Evolutionary conservation across 2,888 invertebrate species (phyloP), one percentile per base, ranked within the genome.

Genomic region (Digitonthophagus gazella): DNA sequence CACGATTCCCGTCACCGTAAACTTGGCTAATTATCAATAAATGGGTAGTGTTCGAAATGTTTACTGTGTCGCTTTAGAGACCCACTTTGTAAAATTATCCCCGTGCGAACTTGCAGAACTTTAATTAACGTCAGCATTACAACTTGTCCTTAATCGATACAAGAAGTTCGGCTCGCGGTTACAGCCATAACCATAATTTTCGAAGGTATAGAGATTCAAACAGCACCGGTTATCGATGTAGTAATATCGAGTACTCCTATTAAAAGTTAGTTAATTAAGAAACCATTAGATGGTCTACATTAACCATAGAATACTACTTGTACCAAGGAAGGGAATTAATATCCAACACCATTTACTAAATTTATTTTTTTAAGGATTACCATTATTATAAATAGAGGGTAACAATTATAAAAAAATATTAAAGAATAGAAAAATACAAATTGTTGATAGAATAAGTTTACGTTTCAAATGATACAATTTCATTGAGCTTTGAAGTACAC

Each of bases 61-160:
- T 44, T 44, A 44, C 28, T 6, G 28, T 44, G 28, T 11, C 28
- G 28, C 28, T 44, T 6, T 3, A 44, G 28, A 11, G 28, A 6
- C 18, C 3, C 61, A 61, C 61, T 61, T 18, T 61, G 19, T 61
- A 6, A 20, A 16, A 61, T 16, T 61, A 61, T 19, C 19, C 18
- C 20, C n/a, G 61, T 19, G 19, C 19, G 20, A 18, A 61, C 19
- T 18, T 18, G 19, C 19, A 16, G 14, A 61, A 61, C 20, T 61
- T 19, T 61, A 61, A 61, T 61, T 61, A 61, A 61, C 61, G 19
- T n/a, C 61, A 19, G 61, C 61, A 61, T 61, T 61, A 61, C 61
- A 61, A 61, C 19, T 61, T 61, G 61, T 61, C 20, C 61, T 61
- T 61, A 61, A 61, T 61, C 61, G 61, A 61, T 61, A 61, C 61